Conservation (phyloP, 2,888 invertebrate species). For the Selenia dentaria region DNA sequence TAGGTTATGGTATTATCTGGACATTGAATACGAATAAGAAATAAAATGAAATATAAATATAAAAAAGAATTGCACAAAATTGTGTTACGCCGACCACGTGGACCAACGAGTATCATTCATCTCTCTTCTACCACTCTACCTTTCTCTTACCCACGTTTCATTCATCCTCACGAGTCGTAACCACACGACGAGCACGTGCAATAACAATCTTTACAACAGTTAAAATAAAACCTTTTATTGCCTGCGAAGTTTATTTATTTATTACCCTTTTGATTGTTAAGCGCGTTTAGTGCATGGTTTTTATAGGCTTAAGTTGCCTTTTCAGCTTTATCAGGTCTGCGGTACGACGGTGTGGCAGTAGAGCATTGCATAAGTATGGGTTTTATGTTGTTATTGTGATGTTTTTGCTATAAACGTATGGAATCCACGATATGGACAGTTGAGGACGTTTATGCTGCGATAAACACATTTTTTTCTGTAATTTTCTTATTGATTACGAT, state of each 20-base stretch:
- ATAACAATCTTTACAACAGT: conserved; percentile 78
- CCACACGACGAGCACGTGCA: conserved; percentile 67
- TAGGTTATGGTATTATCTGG: no score
- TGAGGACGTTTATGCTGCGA: conserved; percentile 66
- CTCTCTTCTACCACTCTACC: conserved; percentile 55
- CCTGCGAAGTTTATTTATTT: conserved; percentile 78
- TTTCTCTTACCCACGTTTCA: conserved; percentile 69
- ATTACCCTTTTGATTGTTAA: conserved; percentile 72
- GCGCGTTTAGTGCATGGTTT: conserved; percentile 83
- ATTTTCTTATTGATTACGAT: conserved; percentile 68
- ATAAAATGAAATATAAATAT: conserved; percentile 12
- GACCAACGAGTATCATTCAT: conserved; percentile 65
- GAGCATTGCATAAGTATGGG: conserved; percentile 83
- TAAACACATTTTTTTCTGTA: conserved; percentile 42
- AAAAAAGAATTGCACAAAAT: conserved; percentile 61
- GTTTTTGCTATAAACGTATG: conserved; percentile 80
- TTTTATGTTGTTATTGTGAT: conserved; percentile 84
- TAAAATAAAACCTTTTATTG: conserved; percentile 81
- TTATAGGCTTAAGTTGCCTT: conserved; percentile 84
- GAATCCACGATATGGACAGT: conserved; percentile 76
- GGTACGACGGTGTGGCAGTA: conserved; percentile 81
- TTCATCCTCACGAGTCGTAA: conserved; percentile 76
- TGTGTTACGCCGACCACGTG: conserved; percentile 77
- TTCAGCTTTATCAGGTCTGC: conserved; percentile 84
- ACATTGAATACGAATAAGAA: no score